Base-by-base conservation (phyloP, 2,113 vertebrate genomes). In the Alces alces region DNA sequence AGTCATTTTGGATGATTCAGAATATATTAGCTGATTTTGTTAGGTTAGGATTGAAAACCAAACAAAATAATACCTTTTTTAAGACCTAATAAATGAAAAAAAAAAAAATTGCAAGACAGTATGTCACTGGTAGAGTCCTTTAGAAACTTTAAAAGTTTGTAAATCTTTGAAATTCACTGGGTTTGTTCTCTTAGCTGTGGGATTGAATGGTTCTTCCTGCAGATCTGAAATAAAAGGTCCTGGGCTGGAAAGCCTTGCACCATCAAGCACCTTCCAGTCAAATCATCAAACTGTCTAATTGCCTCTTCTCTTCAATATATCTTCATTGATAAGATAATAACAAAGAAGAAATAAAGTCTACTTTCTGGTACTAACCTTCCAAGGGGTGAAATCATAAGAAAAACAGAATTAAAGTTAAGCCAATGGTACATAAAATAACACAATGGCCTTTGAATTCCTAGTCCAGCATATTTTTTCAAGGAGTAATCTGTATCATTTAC, bases 401-500 rank as follows among this genome's bases (percentile, higher is more conserved):
- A 95, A 85, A 50, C 15, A 39, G 66, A 97, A 47, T 43, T 76
- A 95, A 96, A 39, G 19, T 92, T 47, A 95, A 95, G 12, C 6
- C 23, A 70, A 39, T 80, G 61, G 36, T n/a, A 92, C 45, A 64
- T 90, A 86, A 91, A 97, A 82, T 66, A 95, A 90, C 80, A 30
- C 58, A 54, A 2, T 92, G 58, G 6, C 3, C 4, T 91, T 93
- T 93, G 82, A 97, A 82, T 27, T 91, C 25, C 15, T 85, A 58
- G 15, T 36, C 25, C 54, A 57, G 28, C 58, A 91, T 36, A 50
- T 64, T 70, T 45, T 78, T 58, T 27, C 89, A 60, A 89, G 14
- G 7, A 73, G 23, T 80, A 64, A 91, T 85, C 30, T 89, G 19
- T 66, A 52, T 58, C 33, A 47, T 80, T 91, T 82, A 9, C 3